These are phyloP conservation scores for Cepaea hortensis DNA, from an alignment of 2,888 invertebrate species.

Conservation along the genomic window DNA sequence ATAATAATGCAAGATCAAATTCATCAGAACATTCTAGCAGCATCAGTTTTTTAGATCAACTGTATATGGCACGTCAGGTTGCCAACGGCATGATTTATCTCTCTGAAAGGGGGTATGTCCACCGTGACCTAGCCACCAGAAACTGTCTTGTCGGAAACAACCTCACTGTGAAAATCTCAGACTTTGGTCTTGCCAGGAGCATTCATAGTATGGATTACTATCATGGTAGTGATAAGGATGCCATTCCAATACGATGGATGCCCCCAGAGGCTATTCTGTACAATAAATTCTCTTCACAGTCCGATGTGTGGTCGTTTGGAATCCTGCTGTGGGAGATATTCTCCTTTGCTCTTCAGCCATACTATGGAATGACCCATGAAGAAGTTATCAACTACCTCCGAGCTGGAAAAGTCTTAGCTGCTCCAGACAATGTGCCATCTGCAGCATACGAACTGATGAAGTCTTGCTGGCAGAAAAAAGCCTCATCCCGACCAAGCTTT, in stretches of 20 bases:
- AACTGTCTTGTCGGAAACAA: constrained; percentile 95
- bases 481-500: constrained; percentile 90
- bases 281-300: constrained; percentile 95
- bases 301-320: constrained; percentile 98
- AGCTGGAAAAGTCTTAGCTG: constrained; percentile 91
- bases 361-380: constrained; percentile 97
- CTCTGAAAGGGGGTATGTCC: constrained; percentile 94
- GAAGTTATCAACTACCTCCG: constrained; percentile 96
- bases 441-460: constrained; percentile 92
- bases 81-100: constrained; percentile 96
- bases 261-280: constrained; percentile 96
- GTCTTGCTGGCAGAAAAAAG: constrained; percentile 93
- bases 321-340: constrained; percentile 98
- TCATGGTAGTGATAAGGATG: constrained; percentile 85
- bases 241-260: constrained; percentile 98
- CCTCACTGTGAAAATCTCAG: constrained; percentile 97
- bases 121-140: constrained; percentile 94
- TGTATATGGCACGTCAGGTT: constrained; percentile 91
- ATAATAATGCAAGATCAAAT: constrained; percentile 10
- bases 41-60: constrained; percentile 80
- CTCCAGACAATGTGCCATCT: constrained; percentile 90
- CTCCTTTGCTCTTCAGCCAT: constrained; percentile 95
- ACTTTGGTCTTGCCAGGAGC: constrained; percentile 96
- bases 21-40: constrained; percentile 17
- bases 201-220: constrained; percentile 91